These are phyloP conservation scores for Argya squamiceps DNA, from an alignment of 2,797 vertebrate species.

Conservation along the genomic window DNA sequence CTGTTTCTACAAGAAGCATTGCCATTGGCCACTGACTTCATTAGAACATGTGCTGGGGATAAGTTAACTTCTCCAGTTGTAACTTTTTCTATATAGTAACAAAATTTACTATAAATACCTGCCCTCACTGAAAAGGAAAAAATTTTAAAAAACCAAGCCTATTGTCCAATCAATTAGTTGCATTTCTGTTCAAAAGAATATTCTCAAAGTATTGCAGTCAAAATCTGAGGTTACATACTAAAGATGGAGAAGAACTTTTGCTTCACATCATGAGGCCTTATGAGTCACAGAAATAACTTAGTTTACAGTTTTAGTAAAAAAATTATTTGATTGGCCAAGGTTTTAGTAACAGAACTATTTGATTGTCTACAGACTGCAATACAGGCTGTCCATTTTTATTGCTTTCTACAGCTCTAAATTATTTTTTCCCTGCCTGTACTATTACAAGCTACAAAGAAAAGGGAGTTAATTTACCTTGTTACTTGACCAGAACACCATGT, in stretches of 20 bases:
- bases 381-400: neutral
- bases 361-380: neutral
- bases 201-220: neutral
- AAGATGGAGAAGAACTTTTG: neutral
- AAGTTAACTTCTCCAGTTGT: neutral
- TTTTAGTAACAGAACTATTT: neutral
- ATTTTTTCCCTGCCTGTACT: neutral
- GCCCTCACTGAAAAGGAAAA: neutral
- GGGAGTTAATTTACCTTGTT: neutral
- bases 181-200: neutral
- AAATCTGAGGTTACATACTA: neutral
- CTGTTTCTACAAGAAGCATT: neutral
- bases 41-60: neutral
- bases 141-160: neutral
- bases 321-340: neutral
- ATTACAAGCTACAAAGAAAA: neutral
- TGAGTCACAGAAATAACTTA: neutral
- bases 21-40: neutral
- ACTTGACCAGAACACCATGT: neutral
- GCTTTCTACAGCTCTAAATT: neutral
- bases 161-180: neutral
- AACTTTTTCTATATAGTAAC: neutral
- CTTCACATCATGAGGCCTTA: neutral
- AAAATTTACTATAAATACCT: neutral
- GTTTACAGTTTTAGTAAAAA: neutral